Base-by-base conservation (phyloP, 2,113 vertebrate genomes). In the Myocastor coypus region DNA sequence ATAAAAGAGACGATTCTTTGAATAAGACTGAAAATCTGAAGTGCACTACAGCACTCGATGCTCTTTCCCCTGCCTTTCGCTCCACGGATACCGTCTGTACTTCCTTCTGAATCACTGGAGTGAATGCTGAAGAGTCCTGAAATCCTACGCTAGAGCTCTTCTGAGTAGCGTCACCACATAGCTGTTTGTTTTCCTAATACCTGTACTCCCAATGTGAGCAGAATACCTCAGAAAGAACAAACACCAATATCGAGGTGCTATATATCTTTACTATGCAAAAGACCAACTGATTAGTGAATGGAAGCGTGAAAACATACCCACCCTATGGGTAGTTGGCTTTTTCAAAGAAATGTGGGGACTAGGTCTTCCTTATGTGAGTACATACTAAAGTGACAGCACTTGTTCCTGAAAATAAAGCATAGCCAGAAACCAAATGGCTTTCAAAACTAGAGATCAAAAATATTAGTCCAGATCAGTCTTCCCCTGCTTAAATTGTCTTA, bases 151-250 rank as follows among this genome's bases (percentile, higher is more conserved):
- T 6, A 68, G 34, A 40, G 61, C 40, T 30, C 32, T 19, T 75
- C 46, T 73, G 59, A 78, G 66, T 55, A 86, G 68, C 6, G 71
- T 68, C 34, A n/a, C 52, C 16, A 46, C 59, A 71, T 1, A 42
- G 87, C 12, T 0, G 40, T 82, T 84, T 0, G n/a, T 69, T 81
- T 93, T 75, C 83, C 68, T 40, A 42, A 42, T 42, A 77, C 40
- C 42, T 30, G 73, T 77, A 28, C 42, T 46, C 46, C 91, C 52
- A 82, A 34, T 80, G 83, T 73, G 61, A 42, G 68, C 68, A 94
- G 73, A 96, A 87, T 55, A 92, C n/a, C 57, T 83, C 87, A 32
- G 90, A 94, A 84, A 93, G 61, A 71, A 66, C 14, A 50, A 93
- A 81, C 32, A 81, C n/a, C 71, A 82, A 24, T 61, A 68, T 30